Conservation (phyloP, 2,888 invertebrate species). For the Boloria euphrosyne region DNA sequence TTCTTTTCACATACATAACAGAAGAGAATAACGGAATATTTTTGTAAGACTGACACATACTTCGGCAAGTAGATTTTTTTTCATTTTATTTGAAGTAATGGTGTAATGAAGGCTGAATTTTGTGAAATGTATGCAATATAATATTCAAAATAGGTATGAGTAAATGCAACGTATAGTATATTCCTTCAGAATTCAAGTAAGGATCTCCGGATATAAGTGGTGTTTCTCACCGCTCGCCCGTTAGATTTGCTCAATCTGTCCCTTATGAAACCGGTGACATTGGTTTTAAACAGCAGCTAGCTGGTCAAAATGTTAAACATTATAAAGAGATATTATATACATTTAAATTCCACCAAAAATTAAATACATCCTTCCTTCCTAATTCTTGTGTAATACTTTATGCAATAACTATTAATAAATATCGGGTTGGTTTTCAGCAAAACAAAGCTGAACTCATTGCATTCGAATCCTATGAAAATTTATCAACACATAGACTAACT, state of each 20-base stretch:
- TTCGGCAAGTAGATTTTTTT: no score
- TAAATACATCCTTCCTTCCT: background rate
- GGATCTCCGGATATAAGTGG: constrained; percentile 44
- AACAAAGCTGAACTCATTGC: constrained; percentile 21
- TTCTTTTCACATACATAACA: no score
- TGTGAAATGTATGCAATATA: background rate
- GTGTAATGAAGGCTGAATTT: no score
- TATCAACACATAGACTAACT: constrained; percentile 25
- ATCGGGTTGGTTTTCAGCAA: constrained; percentile 8
- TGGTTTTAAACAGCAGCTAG: constrained; percentile 46
- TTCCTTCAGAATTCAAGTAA: constrained; percentile 42
- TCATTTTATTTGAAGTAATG: no score
- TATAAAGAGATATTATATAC: constrained; percentile 43
- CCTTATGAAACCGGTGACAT: constrained; percentile 48
- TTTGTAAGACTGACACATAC: no score
- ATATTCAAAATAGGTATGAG: background rate
- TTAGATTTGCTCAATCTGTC: constrained; percentile 48
- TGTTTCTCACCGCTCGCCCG: constrained; percentile 38
- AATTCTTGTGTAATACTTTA: background rate
- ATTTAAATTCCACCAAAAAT: background rate
- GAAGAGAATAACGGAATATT: no score
- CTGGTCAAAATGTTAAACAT: constrained; percentile 42
- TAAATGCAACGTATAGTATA: background rate
- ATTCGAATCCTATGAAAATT: constrained; percentile 26
- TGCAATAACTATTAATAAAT: background rate